These are phyloP conservation scores for Tribolium freemani DNA, from an alignment of 2,888 invertebrate species.

Conservation along the genomic window DNA sequence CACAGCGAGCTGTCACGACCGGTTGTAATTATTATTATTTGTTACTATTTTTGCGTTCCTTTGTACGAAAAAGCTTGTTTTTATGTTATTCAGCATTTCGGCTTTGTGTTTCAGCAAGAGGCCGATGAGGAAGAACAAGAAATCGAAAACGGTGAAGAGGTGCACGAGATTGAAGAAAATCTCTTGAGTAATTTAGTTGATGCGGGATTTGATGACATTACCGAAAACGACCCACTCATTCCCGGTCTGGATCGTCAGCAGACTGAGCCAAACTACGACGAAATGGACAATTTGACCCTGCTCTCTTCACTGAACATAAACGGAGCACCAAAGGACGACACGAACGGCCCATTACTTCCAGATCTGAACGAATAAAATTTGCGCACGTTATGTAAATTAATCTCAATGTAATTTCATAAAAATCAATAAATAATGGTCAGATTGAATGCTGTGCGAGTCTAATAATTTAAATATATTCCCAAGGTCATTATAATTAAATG, in stretches of 20 bases:
- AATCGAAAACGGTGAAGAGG: conserved; percentile 65
- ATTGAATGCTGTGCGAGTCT: conserved; percentile 7
- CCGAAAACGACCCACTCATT: conserved; percentile 40
- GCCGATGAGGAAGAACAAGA: conserved; percentile 73
- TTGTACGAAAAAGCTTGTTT: too few relatives aligned
- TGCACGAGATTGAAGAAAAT: conserved; percentile 53
- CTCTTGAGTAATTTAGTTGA: conserved; percentile 42
- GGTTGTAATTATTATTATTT: too few relatives aligned
- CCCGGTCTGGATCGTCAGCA: conserved; percentile 38
- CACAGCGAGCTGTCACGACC: background rate
- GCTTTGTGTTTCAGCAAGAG: conserved; percentile 55
- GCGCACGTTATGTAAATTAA: background rate
- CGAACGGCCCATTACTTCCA: conserved; percentile 49
- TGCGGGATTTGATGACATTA: conserved; percentile 1
- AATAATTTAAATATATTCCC: conserved; percentile 15
- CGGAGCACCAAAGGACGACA: conserved; percentile 45
- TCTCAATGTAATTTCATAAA: conserved; percentile 24
- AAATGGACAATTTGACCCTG: conserved; percentile 67
- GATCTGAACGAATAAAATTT: conserved; percentile 51
- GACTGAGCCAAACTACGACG: conserved; percentile 65
- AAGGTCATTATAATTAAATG: conserved; percentile 35
- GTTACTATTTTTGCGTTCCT: too few relatives aligned
- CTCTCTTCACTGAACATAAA: conserved; percentile 64
- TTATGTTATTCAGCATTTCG: too few relatives aligned
- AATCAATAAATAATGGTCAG: conserved; percentile 27